Percentiles rank a stretch among this genome's conserved stretches.
phyloP scores from a whole-genome alignment of 2,113 vertebrate species.

The Rhinolophus sinicus region DNA sequence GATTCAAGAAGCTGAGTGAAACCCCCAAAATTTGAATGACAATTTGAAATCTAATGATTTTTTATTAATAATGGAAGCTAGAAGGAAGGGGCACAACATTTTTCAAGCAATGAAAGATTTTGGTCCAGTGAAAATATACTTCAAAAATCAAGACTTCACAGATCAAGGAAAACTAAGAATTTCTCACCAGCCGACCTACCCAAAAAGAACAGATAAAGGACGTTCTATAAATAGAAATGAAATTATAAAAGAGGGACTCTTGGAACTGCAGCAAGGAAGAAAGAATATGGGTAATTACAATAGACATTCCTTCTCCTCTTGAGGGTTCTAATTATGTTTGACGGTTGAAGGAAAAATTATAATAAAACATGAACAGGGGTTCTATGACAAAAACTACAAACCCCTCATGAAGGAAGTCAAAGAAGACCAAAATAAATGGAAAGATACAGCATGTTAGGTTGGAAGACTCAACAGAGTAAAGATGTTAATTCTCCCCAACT shows the following conservation, averaged over 20 bases:
- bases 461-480: not conserved
- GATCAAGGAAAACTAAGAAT: not conserved
- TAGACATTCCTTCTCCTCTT: not conserved
- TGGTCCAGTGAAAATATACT: not conserved
- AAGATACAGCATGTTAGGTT: not conserved
- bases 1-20: conserved; percentile 3
- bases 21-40: not conserved
- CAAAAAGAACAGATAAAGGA: not conserved
- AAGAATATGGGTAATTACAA: not conserved
- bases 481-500: not conserved
- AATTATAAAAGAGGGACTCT: not conserved
- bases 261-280: not conserved
- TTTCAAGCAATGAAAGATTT: not conserved
- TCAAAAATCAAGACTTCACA: not conserved
- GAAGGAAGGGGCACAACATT: not conserved
- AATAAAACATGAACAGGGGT: not conserved
- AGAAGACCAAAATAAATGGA: not conserved
- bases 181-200: not conserved
- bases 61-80: not conserved
- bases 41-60: not conserved
- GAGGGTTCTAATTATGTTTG: not conserved
- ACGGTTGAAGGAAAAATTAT: not conserved
- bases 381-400: conserved; percentile 1
- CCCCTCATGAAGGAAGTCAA: not conserved
- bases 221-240: conserved; percentile 29